These are phyloP conservation scores for Phengaris arion DNA, from an alignment of 2,888 invertebrate species.

Conservation along the genomic window DNA sequence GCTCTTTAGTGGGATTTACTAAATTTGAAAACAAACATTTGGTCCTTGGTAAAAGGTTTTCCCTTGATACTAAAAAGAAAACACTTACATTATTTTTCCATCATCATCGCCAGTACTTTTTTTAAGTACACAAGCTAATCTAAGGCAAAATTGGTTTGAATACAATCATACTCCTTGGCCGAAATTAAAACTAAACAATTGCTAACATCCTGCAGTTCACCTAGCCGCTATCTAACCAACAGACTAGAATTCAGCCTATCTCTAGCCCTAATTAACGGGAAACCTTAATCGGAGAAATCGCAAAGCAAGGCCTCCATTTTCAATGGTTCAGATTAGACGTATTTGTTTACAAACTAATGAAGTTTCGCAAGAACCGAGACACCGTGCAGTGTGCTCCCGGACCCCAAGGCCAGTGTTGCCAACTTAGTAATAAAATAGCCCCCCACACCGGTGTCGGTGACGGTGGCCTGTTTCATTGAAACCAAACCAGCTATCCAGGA, in stretches of 20 bases:
- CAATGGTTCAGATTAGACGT: slow-evolving; percentile 23
- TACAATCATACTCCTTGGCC: slow-evolving; percentile 3
- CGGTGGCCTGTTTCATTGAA: no score
- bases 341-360: slow-evolving; percentile 19
- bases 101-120: no score
- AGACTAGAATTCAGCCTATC: not conserved
- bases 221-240: slow-evolving; percentile 1
- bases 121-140: no score
- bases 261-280: slow-evolving; percentile 5
- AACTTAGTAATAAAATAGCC: no score
- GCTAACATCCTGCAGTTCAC: not conserved
- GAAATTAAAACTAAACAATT: slow-evolving; percentile 1
- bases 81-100: no score
- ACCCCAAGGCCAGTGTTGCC: not conserved
- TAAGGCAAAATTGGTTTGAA: not conserved
- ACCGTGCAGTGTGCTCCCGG: not conserved
- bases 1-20: no score
- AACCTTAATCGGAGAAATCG: slow-evolving; percentile 23
- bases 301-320: slow-evolving; percentile 27
- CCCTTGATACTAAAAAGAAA: no score
- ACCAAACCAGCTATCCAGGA: no score
- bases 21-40: no score
- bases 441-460: no score
- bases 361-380: not conserved
- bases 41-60: no score